These are phyloP conservation scores for Drosophila mulleri DNA, from an alignment of 2,888 invertebrate genomes.

Conservation along the genomic window DNA sequence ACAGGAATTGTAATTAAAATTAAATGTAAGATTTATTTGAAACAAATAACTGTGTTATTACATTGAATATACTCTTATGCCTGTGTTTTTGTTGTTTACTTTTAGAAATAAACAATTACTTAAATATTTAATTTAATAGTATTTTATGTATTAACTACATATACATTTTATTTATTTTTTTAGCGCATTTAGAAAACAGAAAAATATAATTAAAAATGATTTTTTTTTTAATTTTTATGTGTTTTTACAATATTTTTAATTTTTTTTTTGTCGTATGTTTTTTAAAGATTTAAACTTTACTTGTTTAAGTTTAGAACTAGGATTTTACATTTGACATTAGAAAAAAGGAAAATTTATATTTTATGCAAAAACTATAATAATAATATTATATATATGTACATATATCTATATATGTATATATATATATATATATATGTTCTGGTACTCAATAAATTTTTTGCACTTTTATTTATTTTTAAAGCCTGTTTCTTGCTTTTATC, in stretches of 20 bases:
- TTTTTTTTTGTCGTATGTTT: constrained; percentile 31
- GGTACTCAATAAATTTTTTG: constrained; percentile 67
- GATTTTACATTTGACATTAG: constrained; percentile 76
- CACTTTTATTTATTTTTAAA: constrained; percentile 57
- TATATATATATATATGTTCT: constrained; percentile 54
- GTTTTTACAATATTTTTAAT: constrained; percentile 15
- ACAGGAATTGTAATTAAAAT: constrained; percentile 54
- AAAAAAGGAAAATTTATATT: constrained; percentile 60
- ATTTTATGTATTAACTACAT: constrained; percentile 50
- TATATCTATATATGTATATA: constrained; percentile 39
- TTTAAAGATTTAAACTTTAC: constrained; percentile 54
- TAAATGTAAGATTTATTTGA: constrained; percentile 85
- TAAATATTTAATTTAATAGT: constrained; percentile 68
- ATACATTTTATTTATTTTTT: constrained; percentile 29
- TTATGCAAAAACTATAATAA: constrained; percentile 56
- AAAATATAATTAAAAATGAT: constrained; percentile 19
- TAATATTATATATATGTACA: constrained; percentile 60
- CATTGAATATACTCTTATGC: constrained; percentile 75
- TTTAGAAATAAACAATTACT: constrained; percentile 80
- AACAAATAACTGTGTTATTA: constrained; percentile 85
- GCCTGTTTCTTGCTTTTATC: constrained; percentile 50
- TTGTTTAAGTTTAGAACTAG: constrained; percentile 66
- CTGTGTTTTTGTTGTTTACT: constrained; percentile 64
- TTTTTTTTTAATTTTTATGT: constrained; percentile 3
- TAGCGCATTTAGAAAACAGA: constrained; percentile 24